Evolutionary conservation across 2,797 vertebrate species (phyloP).

Genomic region (Sebastes glaucus): DNA sequence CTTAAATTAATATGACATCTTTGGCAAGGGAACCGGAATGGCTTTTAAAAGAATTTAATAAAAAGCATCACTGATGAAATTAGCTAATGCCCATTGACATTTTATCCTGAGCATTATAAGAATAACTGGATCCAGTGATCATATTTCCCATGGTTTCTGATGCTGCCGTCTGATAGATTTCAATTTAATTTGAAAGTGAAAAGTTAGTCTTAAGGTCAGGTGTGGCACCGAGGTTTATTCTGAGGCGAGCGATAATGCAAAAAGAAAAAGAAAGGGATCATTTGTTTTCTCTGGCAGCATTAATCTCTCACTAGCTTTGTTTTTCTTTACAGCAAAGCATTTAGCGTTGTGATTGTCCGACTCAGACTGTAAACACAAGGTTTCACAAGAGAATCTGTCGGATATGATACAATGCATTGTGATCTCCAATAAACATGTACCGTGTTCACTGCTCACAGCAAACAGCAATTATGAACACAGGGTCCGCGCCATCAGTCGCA

Average conservation of each 20-base stretch:
- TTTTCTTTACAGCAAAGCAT: not conserved
- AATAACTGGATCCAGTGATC: conserved; percentile 78
- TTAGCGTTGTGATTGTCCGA: not conserved
- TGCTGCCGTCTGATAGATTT: conserved; percentile 62
- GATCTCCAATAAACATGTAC: conserved; percentile 8
- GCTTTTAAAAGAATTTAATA: conserved; percentile 87
- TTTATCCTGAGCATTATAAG: conserved; percentile 82
- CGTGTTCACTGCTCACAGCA: conserved; percentile 9
- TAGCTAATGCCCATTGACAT: conserved; percentile 86
- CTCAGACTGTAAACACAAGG: not conserved
- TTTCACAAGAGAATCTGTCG: not conserved
- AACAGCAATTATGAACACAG: conserved; percentile 48
- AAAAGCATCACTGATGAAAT: conserved; percentile 84
- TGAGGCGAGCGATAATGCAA: conserved; percentile 4
- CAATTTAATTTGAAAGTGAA: conserved; percentile 65
- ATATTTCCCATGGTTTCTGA: conserved; percentile 68
- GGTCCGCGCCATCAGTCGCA: conserved; percentile 33
- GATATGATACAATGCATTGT: not conserved
- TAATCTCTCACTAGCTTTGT: not conserved
- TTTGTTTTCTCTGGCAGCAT: not conserved
- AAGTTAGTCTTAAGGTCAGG: conserved; percentile 60
- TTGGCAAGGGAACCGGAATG: conserved; percentile 80
- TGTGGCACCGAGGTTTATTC: conserved; percentile 33
- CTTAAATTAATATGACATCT: conserved; percentile 82
- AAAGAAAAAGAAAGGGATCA: not conserved